Evolutionary conservation across 1,140 invertebrate genomes (phyloP), one percentile per base, ranked within the genome.

Genomic region (Zaprionus ornatus): DNA sequence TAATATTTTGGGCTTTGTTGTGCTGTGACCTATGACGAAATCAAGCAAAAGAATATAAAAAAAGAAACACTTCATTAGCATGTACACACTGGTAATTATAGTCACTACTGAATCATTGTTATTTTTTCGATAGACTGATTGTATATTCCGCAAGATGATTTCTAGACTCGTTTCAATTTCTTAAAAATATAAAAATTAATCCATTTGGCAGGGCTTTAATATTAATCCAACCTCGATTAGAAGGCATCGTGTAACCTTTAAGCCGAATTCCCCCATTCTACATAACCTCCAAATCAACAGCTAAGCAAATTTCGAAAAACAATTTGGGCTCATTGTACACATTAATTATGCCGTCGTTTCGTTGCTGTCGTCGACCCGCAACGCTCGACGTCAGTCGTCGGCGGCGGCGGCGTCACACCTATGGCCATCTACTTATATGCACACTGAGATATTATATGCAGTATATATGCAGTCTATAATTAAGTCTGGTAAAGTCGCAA

Each of bases 301-400:
- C 40, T 45, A 45, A 45, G n/a, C 45, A 32, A 59, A 50, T 35
- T 62, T 48, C 56, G 15, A 62, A 66, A 56, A 72, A 45, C 62
- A 72, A 56, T 61, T 63, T 56, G 37, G 59, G 59, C 59, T 69
- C 65, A 63, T 42, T 74, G 59, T 48, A 37, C 60, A 60, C 79
- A 86, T 86, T 64, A 85, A 86, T 85, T 79, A 86, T 86, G 71
- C 71, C 29, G 45, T 59, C 50, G 52, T 57, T 62, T 48, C 37
- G 54, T 17, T 55, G 32, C 63, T 66, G 65, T 74, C 64, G 57
- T 67, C 71, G 71, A 67, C 64, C 56, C 55, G 56, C 5, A 61
- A 61, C 45, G 23, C 55, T 48, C 5, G 55, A 61, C 45, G 23
- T 9, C 7, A 40, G 37, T 15, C 55, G 25, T 27, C 25, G 25